These are phyloP conservation scores for Grammomys dolichurus DNA, from an alignment of 2,113 vertebrate species.

Conservation along the genomic window DNA sequence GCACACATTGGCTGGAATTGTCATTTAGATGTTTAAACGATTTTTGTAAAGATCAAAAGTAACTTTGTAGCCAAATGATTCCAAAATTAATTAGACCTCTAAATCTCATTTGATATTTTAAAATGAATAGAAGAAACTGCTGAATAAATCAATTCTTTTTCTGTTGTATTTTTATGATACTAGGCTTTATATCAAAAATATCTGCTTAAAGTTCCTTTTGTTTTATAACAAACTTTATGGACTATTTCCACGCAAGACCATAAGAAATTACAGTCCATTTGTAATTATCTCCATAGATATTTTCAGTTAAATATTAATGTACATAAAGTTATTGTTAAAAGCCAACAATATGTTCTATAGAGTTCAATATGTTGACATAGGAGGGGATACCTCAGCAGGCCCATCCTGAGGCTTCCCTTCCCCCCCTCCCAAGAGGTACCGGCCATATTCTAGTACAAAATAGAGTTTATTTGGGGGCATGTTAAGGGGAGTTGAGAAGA, in stretches of 20 bases:
- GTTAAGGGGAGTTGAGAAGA: too few relatives aligned
- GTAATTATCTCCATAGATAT: neutral
- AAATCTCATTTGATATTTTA: neutral
- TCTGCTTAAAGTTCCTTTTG: neutral
- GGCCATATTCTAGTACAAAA: too few relatives aligned
- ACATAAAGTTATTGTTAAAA: neutral
- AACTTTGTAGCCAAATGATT: neutral
- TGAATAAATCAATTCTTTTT: neutral
- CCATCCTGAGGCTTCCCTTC: too few relatives aligned
- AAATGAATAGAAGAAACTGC: neutral
- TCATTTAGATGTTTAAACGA: neutral
- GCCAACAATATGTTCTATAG: too few relatives aligned
- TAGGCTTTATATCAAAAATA: neutral
- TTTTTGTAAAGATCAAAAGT: neutral
- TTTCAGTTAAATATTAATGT: neutral
- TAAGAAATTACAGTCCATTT: neutral
- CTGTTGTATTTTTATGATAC: neutral
- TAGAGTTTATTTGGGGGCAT: too few relatives aligned
- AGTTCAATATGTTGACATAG: too few relatives aligned
- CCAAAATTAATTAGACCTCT: neutral
- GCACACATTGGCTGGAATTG: neutral
- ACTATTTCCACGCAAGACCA: neutral
- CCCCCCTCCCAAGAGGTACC: too few relatives aligned
- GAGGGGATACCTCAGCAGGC: too few relatives aligned
- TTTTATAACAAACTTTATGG: neutral